Base-by-base conservation (phyloP, 2,113 vertebrate genomes). In the Meleagris gallopavo region DNA sequence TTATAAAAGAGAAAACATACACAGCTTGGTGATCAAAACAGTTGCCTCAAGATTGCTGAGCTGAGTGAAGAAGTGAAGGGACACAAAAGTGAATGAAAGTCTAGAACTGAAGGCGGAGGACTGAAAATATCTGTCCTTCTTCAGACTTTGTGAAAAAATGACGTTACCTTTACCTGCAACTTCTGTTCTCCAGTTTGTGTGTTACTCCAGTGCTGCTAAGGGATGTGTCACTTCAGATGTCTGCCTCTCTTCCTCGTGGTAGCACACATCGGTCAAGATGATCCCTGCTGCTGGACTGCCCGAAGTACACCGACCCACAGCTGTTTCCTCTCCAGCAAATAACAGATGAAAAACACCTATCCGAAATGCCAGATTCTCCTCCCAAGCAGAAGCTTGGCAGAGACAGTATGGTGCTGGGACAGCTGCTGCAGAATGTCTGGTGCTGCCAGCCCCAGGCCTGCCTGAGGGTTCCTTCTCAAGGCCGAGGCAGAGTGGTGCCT, bases 41-140 rank as follows among this genome's bases (percentile, higher is more conserved):
- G 17, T 67, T 89, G 93, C 94, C 89, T 96, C 72, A 36, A 96
- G 92, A 96, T 75, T 64, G 81, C 94, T 9, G 60, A 72, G 83
- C 89, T 69, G 89, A 83, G 20, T 9, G 69, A 78, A 78, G 89
- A 41, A 74, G 52, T 30, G 69, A 80, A 67, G 71, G n/a, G 79
- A 67, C 41, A 67, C 32, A 74, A 79, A 61, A 57, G 41, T 0
- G 21, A 88, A 96, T 91, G 87, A 93, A 92, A 94, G 89, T 30
- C 60, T 72, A n/a, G 75, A 86, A 76, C 30, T 1, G 17, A 71
- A 86, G 85, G 50, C 67, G 78, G 72, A 62, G 65, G 64, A n/a
- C 55, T 77, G 64, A 41, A 91, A 83, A 77, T 67, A 57, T 55
- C 84, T 0, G 0, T 77, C 29, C 55, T 58, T 85, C 55, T 50